phyloP scores from a whole-genome alignment of 2,888 invertebrate genomes.

The Desoria tigrina region DNA sequence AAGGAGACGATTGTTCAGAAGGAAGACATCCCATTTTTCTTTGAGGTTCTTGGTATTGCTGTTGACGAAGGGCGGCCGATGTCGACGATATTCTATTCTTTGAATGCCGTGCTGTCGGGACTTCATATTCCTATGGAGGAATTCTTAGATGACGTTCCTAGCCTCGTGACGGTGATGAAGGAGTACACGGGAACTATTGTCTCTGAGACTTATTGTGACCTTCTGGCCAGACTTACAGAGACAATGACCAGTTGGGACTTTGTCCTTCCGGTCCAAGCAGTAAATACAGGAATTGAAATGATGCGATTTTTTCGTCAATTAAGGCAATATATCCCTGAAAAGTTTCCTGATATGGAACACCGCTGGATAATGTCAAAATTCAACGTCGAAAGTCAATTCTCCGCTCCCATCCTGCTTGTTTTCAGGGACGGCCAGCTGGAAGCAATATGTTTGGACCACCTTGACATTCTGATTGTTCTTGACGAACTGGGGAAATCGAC shows the following conservation, averaged over 20 bases:
- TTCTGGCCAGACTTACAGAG: slow-evolving; percentile 5
- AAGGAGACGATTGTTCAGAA: neutral
- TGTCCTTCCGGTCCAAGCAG: slow-evolving; percentile 15
- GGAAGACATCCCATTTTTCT: slow-evolving; percentile 14
- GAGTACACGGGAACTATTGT: neutral
- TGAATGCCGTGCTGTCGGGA: slow-evolving; percentile 23
- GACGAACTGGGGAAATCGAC: neutral
- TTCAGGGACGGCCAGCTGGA: slow-evolving; percentile 14
- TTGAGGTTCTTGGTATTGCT: slow-evolving; percentile 12
- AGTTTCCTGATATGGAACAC: neutral
- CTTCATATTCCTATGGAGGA: slow-evolving; percentile 14
- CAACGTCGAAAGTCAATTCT: neutral
- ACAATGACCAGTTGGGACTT: slow-evolving; percentile 12
- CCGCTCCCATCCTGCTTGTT: slow-evolving; percentile 17
- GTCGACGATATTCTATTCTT: slow-evolving; percentile 20
- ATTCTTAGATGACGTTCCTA: slow-evolving; percentile 13
- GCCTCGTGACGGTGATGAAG: slow-evolving; percentile 6
- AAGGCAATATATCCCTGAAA: neutral
- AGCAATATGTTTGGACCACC: slow-evolving; percentile 22
- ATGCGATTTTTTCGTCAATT: slow-evolving; percentile 17
- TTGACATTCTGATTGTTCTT: slow-evolving; percentile 22
- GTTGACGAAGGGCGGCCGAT: slow-evolving; percentile 21
- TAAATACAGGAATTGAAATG: slow-evolving; percentile 12
- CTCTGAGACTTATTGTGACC: slow-evolving; percentile 16
- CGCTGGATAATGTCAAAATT: slow-evolving; percentile 1